Percentiles rank a stretch among this genome's conserved stretches.
phyloP scores from a whole-genome alignment of 2,797 vertebrate species.

The Neopelma chrysocephalum region DNA sequence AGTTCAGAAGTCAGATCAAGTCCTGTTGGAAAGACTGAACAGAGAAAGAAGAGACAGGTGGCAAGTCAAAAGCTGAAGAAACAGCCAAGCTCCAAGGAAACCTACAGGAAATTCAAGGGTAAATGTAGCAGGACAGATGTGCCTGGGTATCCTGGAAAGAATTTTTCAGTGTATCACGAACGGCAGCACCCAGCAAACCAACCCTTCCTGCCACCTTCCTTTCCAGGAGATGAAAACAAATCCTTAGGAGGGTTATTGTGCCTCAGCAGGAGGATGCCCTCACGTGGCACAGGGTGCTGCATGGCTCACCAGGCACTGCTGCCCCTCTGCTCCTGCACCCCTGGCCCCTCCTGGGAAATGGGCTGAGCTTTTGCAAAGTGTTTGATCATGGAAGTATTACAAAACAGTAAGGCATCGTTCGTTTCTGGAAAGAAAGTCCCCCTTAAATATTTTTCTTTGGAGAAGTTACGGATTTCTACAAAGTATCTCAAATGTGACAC shows the following conservation, averaged over 20 bases:
- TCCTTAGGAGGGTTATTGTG: background rate
- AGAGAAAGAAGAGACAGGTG: background rate
- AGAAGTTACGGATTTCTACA: background rate
- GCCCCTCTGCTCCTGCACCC: background rate
- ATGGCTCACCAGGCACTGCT: background rate
- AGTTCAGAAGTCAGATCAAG: background rate
- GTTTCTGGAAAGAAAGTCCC: background rate
- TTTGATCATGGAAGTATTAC: background rate
- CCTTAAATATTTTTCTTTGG: background rate
- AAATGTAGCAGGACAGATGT: background rate
- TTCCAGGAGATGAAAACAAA: background rate
- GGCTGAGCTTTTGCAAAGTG: background rate
- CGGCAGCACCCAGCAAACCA: background rate
- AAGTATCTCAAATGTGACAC: background rate
- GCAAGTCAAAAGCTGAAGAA: background rate
- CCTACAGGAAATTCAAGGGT: background rate
- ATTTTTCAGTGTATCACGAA: background rate
- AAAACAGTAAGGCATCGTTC: background rate
- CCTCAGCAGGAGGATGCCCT: background rate
- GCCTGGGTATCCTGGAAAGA: background rate
- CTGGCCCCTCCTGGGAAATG: background rate
- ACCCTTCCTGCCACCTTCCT: background rate
- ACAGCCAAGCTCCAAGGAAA: background rate
- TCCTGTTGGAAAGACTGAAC: background rate
- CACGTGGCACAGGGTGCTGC: fast-evolving